phyloP scores from a whole-genome alignment of 2,113 vertebrate species.

The Steatornis caripensis region DNA sequence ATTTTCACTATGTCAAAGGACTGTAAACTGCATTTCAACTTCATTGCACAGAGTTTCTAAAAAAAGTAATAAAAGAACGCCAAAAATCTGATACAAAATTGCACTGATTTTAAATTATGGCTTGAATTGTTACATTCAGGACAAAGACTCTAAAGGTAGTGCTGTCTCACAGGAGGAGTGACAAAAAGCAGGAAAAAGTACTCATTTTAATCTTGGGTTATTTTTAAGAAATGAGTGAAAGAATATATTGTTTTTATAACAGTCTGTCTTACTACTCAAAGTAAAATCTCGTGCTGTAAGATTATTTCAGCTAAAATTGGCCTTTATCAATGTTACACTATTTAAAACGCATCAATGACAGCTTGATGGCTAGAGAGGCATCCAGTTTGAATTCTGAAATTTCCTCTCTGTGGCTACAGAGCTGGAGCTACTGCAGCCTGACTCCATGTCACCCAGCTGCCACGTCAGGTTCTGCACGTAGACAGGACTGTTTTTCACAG shows the following conservation, averaged over 20 bases:
- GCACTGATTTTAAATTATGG: constrained; percentile 36
- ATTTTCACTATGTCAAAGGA: constrained; percentile 25
- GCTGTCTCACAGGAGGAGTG: not conserved
- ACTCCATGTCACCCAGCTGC: not conserved
- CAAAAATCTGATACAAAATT: not conserved
- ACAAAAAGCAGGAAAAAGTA: not conserved
- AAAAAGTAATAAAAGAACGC: not conserved
- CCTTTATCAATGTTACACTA: not conserved
- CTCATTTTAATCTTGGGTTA: not conserved
- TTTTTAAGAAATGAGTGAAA: not conserved
- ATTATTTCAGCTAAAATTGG: not conserved
- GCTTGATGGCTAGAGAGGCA: not conserved
- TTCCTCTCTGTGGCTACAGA: not conserved
- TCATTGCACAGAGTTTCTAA: constrained; percentile 35
- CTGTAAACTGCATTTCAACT: constrained; percentile 40
- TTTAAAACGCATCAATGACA: constrained; percentile 3
- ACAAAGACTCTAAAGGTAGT: not conserved
- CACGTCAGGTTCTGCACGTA: constrained; percentile 22
- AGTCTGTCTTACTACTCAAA: not conserved
- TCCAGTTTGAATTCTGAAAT: constrained; percentile 13
- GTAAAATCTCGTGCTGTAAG: not conserved
- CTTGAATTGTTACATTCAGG: constrained; percentile 10
- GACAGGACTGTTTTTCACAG: not conserved
- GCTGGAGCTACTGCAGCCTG: not conserved
- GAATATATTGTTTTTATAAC: not conserved